A percentile compares a stretch with the other conserved stretches of the same genome.
Evolutionary conservation across 2,113 vertebrate genomes (phyloP).

Genomic region (Plectropomus leopardus): DNA sequence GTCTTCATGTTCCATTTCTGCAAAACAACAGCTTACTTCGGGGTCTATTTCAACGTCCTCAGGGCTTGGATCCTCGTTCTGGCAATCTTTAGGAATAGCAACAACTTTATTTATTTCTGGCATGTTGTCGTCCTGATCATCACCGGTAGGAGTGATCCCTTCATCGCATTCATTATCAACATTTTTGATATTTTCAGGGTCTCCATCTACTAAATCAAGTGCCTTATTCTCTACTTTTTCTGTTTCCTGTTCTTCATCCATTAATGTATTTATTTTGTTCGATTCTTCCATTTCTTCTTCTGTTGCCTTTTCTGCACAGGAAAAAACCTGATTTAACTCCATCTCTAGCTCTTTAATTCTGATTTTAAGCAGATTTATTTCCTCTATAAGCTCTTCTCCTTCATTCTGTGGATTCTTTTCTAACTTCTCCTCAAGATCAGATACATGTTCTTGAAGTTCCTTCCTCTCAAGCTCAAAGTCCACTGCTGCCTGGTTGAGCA

Average conservation of each 20-base stretch:
- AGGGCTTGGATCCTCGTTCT: neutral
- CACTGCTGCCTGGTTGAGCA: slow-evolving; percentile 73
- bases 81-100: neutral
- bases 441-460: slow-evolving; percentile 77
- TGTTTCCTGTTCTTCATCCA: slow-evolving; percentile 17
- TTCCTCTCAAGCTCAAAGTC: slow-evolving; percentile 84
- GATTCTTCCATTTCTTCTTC: slow-evolving; percentile 26
- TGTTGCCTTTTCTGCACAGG: slow-evolving; percentile 51
- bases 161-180: neutral
- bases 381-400: slow-evolving; percentile 74
- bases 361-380: slow-evolving; percentile 77
- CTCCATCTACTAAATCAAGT: neutral
- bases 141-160: neutral
- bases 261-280: neutral
- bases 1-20: neutral
- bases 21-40: neutral
- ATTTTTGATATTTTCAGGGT: neutral
- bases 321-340: slow-evolving; percentile 32
- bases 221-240: no score
- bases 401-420: slow-evolving; percentile 70
- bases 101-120: neutral
- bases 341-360: slow-evolving; percentile 78
- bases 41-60: neutral
- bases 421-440: slow-evolving; percentile 77
- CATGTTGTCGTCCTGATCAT: neutral